A percentile compares a stretch with the other conserved stretches of the same genome.
These are phyloP conservation scores for Formica exsecta DNA, from an alignment of 1,140 invertebrate genomes.

Conservation along the genomic window DNA sequence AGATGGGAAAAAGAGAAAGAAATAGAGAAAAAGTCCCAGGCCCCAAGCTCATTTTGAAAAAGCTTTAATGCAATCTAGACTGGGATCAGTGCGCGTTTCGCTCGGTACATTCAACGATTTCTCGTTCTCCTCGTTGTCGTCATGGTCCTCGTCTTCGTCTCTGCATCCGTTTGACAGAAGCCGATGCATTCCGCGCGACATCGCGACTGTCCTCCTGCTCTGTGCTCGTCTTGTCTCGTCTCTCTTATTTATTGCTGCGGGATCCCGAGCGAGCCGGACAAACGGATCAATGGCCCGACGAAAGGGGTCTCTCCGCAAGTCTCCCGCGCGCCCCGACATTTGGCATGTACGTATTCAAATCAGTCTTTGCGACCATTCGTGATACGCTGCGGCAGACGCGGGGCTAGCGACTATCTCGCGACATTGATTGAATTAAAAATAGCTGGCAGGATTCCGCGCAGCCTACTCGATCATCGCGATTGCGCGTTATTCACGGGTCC, in stretches of 20 bases:
- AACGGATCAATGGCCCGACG: slow-evolving; percentile 77
- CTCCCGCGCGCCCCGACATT: slow-evolving; percentile 69
- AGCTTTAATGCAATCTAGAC: slow-evolving; percentile 78
- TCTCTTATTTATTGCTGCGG: slow-evolving; percentile 84
- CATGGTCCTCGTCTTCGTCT: slow-evolving; percentile 63
- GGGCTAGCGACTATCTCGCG: slow-evolving; percentile 28
- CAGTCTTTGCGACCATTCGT: slow-evolving; percentile 63
- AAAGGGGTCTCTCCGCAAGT: slow-evolving; percentile 29
- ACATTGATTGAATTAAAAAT: slow-evolving; percentile 77
- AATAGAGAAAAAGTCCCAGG: slow-evolving; percentile 21
- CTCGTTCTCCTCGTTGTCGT: slow-evolving; percentile 50
- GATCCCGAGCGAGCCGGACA: slow-evolving; percentile 75
- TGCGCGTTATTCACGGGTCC: slow-evolving; percentile 55
- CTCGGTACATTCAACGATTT: slow-evolving; percentile 67
- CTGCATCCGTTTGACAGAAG: slow-evolving; percentile 77
- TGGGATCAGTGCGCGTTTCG: slow-evolving; percentile 71
- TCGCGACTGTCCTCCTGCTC: slow-evolving; percentile 81
- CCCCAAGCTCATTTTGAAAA: slow-evolving; percentile 76
- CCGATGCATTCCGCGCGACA: slow-evolving; percentile 84
- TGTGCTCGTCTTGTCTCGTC: slow-evolving; percentile 77
- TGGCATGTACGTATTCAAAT: slow-evolving; percentile 83
- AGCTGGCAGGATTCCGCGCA: slow-evolving; percentile 49
- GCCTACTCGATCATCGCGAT: slow-evolving; percentile 66
- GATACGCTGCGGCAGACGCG: slow-evolving; percentile 62
- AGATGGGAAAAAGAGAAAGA: slow-evolving; percentile 1